Evolutionary conservation across 1,140 invertebrate genomes (phyloP), one percentile per base, ranked within the genome.

Genomic region (Drosophila pandora): DNA sequence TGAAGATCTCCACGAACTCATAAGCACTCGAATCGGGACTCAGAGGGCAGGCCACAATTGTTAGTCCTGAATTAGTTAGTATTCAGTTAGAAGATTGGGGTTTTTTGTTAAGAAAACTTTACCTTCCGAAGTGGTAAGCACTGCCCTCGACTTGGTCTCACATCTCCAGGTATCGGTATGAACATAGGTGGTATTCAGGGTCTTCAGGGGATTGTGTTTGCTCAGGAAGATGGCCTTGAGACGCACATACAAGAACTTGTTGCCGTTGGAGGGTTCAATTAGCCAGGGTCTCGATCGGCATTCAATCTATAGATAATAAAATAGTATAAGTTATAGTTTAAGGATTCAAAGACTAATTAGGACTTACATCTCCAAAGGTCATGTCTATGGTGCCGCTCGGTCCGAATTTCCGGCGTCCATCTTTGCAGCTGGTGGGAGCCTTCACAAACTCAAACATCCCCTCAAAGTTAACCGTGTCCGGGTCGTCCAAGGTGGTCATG

Each of bases 401-500:
- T n/a, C 96, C 96, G 21, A 93, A 93, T 28, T 95, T 94, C 56
- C 94, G 92, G 64, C 96, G 93, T 59, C 94, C 94, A 62, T 94
- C 93, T 21, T 94, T 92, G 84, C 96, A 97, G 22, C 93, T 92
- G 2, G 75, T 76, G 92, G 17, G 94, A 92, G 50, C 95, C 80
- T 95, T 94, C 0, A 97, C 93, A 77, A 97, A 97, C 85, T 97
- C 96, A 91, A 96, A 96, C 37, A 94, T 94, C 17, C 95, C 97
- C 91, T 97, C 96, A 90, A 98, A 97, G 63, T 95, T 95, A 41
- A 97, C 94, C 57, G 96, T 95, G 54, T 95, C 94, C 85, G 96
- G 97, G 92, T 98, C 97, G 79, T 97, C 96, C 6, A 95, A 92
- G 0, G 96, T 94, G 48, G 95, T 95, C 97, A 98, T 98, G 56